Base-by-base conservation (phyloP, 2,113 vertebrate species). In the Pterocles orientalis region DNA sequence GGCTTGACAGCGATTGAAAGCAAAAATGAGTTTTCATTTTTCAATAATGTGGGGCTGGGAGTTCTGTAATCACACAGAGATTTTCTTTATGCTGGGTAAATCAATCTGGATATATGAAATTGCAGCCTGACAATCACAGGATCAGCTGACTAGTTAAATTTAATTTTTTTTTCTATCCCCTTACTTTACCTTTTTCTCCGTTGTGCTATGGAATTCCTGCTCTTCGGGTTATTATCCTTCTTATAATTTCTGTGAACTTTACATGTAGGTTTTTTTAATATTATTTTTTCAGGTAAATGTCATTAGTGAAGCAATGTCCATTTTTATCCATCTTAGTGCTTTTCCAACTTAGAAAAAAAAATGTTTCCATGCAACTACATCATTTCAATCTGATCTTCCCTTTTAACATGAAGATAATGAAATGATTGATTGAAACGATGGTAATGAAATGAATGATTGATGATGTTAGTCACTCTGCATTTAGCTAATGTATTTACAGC, bases 21-120 rank as follows among this genome's bases (percentile, higher is more conserved):
- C 72, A 69, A 75, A 88, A 81, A 82, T 60, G 88, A 83, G 60
- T 83, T 94, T 93, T 90, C 82, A 75, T 96, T 92, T 90, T 56
- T 57, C 82, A 83, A 1, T 77, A 11, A 51, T 8, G 79, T 14
- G 29, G n/a, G 48, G 36, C 71, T 90, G 54, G 68, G 82, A 86
- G 85, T 70, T 95, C 28, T 81, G 76, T 75, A 54, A 83, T 86
- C 85, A 41, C 88, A 23, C 7, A 1, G 72, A 90, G 90, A 28
- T 93, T 93, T 81, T 65, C 86, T 89, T 91, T 60, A n/a, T 71
- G 89, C 91, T 91, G 72, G 21, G 56, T 73, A 60, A 92, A 89
- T 91, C 89, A 89, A 2, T 33, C 62, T 79, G 81, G 39, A 28
- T 48, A 2, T 31, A 57, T 85, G 94, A 78, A 94, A 72, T 7